A percentile compares a stretch with the other conserved stretches of the same genome.
These are phyloP conservation scores for Sebastiscus tertius DNA, from an alignment of 2,797 vertebrate species.

Conservation along the genomic window DNA sequence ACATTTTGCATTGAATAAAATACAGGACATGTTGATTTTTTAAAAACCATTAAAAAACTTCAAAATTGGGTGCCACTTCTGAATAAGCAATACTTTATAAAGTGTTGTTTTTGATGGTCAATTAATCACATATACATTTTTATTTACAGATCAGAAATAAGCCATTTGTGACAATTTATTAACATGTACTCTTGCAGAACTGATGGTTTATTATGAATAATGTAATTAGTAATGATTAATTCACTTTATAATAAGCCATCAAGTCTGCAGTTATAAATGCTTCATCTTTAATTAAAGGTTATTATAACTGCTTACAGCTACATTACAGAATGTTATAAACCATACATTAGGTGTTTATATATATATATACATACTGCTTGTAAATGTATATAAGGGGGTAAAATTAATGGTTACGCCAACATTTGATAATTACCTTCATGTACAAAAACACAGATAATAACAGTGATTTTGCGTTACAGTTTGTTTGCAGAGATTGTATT, in stretches of 20 bases:
- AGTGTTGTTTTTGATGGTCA: neutral
- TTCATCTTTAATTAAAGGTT: neutral
- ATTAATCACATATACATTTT: neutral
- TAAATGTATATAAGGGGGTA: neutral
- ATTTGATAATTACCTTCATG: neutral
- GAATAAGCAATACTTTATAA: neutral
- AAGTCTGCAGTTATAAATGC: too few relatives aligned
- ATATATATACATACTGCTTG: neutral
- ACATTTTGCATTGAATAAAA: neutral
- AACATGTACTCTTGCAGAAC: neutral
- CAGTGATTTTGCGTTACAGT: neutral
- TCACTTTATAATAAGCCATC: neutral
- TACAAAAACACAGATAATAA: neutral
- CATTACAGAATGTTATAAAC: neutral
- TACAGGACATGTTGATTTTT: rapidly evolving
- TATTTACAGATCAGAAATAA: neutral
- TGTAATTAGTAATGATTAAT: neutral
- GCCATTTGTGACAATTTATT: neutral
- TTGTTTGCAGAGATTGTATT: neutral
- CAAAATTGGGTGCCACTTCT: neutral
- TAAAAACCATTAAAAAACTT: neutral
- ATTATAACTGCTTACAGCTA: neutral
- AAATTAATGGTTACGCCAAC: neutral
- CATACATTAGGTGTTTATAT: neutral
- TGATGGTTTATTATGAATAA: neutral